Evolutionary conservation across 2,888 invertebrate genomes (phyloP).

Genomic region (Drosophila borealis): DNA sequence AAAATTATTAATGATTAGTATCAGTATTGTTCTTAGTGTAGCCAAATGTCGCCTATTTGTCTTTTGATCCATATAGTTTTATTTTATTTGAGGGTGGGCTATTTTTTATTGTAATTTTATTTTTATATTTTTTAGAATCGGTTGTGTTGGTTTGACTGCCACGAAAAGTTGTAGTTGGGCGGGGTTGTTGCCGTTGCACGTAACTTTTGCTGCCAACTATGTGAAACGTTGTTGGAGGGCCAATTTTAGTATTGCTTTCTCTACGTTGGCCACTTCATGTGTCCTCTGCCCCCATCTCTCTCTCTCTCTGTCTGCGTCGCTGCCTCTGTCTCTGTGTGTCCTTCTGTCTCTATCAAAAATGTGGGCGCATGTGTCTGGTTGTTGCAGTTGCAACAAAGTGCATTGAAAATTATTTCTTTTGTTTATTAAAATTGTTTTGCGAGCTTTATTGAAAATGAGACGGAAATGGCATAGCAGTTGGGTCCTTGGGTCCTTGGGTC

Average conservation of each 20-base stretch:
- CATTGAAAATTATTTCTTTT: conserved; percentile 66
- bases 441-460: conserved; percentile 59
- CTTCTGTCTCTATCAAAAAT: conserved; percentile 18
- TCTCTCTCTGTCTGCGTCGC: neutral
- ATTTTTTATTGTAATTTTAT: conserved; percentile 19
- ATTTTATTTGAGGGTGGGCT: conserved; percentile 9
- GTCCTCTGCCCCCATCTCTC: neutral
- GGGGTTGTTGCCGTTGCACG: conserved; percentile 27
- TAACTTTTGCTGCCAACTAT: conserved; percentile 58
- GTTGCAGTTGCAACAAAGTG: conserved; percentile 48
- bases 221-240: conserved; percentile 38
- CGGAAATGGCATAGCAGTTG: conserved; percentile 26
- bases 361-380: conserved; percentile 57
- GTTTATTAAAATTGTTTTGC: conserved; percentile 64
- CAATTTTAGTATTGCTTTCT: conserved; percentile 48
- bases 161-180: conserved; percentile 49
- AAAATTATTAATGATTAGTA: neutral
- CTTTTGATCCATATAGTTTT: neutral
- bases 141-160: conserved; percentile 42
- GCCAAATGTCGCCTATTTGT: neutral
- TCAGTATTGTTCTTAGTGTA: conserved; percentile 12
- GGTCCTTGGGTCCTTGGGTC: neutral
- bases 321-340: neutral
- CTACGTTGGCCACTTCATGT: conserved; percentile 12
- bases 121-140: conserved; percentile 28